Base-by-base conservation (phyloP, 1,140 invertebrate species). In the Drosophila aff. region DNA sequence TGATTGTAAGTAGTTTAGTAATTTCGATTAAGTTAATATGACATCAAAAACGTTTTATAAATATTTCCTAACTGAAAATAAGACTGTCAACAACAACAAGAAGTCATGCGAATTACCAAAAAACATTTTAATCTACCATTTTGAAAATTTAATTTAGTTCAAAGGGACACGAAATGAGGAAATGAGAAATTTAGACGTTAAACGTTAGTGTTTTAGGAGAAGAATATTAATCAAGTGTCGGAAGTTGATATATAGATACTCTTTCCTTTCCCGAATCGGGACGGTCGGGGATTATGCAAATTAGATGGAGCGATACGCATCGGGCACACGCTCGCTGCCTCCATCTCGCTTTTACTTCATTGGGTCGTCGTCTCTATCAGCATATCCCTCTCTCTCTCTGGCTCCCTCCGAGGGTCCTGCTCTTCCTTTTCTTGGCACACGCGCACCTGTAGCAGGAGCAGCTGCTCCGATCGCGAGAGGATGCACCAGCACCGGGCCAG, bases 401-500 rank as follows among this genome's bases (percentile, higher is more conserved):
- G 46, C 40, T 47, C 26, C 62, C 18, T 58, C 36, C 13, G 36
- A 16, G 53, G 10, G 58, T 10, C 18, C 59, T 23, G 43, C 26
- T 18, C 9, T 36, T 28, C 11, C 18, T 16, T 31, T 38, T 57
- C 75, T 71, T 85, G 82, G 82, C 67, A 81, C 82, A 78, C 83
- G 75, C 76, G 64, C 83, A 87, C 83, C 83, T 87, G 84, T 83
- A 86, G 18, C 16, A 69, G 71, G 49, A 61, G 80, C 82, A 76
- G 82, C 80, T 81, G 84, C 73, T 40, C 40, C 28, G 40, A 31
- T 49, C 64, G 38, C 67, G 23, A 75, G 61, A 76, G 76, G 79
- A 67, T 86, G 76, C 55, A 63, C 18, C n/a, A n/a, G 44, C 49
- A 52, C 16, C 49, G 13, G 31, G 50, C 50, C 65, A 86, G 71